These are phyloP conservation scores for Pseudomyrmex flavicornis DNA, from an alignment of 1,140 invertebrate genomes.

Conservation along the genomic window DNA sequence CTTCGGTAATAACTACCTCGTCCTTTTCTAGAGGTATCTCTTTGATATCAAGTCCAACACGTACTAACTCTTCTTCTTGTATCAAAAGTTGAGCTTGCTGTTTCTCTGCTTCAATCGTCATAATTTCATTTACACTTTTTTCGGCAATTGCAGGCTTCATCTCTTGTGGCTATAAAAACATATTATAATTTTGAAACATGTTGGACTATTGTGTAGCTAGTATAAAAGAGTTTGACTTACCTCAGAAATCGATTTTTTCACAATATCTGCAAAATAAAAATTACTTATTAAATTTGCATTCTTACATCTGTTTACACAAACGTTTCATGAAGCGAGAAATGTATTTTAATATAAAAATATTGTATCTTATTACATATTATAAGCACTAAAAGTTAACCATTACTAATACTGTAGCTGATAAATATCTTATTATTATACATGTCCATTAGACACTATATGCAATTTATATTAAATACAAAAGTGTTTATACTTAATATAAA, in stretches of 20 bases:
- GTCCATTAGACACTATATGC: not conserved
- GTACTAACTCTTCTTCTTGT: constrained; percentile 74
- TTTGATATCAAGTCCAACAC: constrained; percentile 74
- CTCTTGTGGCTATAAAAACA: constrained; percentile 57
- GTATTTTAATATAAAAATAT: not conserved
- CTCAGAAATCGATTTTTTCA: constrained; percentile 67
- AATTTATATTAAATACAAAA: not conserved
- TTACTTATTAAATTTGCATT: constrained; percentile 44
- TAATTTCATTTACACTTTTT: constrained; percentile 63
- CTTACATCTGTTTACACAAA: not conserved
- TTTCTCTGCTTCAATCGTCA: constrained; percentile 64
- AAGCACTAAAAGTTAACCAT: not conserved
- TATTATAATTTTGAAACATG: not conserved
- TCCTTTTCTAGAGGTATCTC: constrained; percentile 66
- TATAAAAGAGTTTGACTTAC: constrained; percentile 51
- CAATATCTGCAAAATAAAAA: constrained; percentile 69
- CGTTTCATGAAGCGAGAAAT: not conserved
- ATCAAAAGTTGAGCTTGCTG: constrained; percentile 67
- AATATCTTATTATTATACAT: too few species aligned
- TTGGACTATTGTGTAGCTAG: not conserved
- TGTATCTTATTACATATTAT: constrained; percentile 23
- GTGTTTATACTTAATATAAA: not conserved
- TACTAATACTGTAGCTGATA: too few species aligned
- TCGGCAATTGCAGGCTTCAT: constrained; percentile 71
- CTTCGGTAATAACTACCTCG: constrained; percentile 68